Conservation (phyloP, 1,140 invertebrate species). For the Psilanteris sp. region DNA sequence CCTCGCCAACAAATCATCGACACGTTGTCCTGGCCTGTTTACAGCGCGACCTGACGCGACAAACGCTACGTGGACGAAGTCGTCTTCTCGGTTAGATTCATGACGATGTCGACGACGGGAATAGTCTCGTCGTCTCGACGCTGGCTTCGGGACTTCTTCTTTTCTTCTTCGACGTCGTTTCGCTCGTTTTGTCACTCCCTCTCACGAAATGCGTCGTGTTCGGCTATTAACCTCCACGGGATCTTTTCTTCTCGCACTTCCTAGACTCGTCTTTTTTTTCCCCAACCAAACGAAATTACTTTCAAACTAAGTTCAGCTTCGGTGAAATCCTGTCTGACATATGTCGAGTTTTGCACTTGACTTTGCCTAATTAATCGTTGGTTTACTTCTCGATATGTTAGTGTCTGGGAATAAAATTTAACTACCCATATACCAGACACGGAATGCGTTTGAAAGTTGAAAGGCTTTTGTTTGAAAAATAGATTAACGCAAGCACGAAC, state of each 20-base stretch:
- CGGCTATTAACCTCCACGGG: conserved; percentile 44
- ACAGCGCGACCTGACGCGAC: conserved; percentile 53
- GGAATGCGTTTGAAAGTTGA: conserved; percentile 35
- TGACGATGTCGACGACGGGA: conserved; percentile 65
- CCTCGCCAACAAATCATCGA: conserved; percentile 77
- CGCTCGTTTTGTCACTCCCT: conserved; percentile 33
- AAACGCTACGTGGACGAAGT: conserved; percentile 49
- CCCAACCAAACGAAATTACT: conserved; percentile 26
- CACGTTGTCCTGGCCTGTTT: conserved; percentile 60
- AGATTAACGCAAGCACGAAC: too few species aligned
- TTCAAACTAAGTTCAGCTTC: conserved; percentile 44
- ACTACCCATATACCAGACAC: neutral
- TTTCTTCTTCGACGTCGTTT: conserved; percentile 19
- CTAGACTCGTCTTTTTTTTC: conserved; percentile 40
- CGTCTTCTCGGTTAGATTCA: conserved; percentile 53
- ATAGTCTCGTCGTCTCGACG: conserved; percentile 69
- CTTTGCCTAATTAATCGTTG: conserved; percentile 41
- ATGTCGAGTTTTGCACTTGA: conserved; percentile 45
- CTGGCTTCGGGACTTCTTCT: conserved; percentile 38
- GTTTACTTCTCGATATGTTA: conserved; percentile 19
- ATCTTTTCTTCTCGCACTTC: conserved; percentile 36
- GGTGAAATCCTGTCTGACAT: conserved; percentile 51
- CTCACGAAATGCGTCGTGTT: conserved; percentile 29
- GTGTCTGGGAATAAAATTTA: neutral
- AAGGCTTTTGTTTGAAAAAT: neutral